A percentile compares a stretch with the other conserved stretches of the same genome.
phyloP scores from a whole-genome alignment of 2,113 vertebrate genomes.

The Chrysochloris asiatica region DNA sequence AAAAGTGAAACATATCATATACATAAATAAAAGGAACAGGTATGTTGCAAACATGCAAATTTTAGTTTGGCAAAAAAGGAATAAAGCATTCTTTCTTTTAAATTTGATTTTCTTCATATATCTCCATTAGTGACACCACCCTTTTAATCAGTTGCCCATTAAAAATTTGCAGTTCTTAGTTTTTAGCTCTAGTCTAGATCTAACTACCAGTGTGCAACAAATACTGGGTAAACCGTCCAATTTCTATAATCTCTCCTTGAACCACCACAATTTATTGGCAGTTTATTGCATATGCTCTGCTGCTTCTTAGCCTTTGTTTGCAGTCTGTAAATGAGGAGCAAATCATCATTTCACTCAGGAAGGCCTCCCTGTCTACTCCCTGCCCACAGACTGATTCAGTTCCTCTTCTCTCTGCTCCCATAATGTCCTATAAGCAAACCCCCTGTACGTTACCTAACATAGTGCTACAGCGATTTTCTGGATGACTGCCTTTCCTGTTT shows the following conservation, averaged over 20 bases:
- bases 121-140: neutral
- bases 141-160: neutral
- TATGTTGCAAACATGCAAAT: neutral
- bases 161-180: neutral
- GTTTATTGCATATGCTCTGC: fast-evolving
- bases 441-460: neutral
- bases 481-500: neutral
- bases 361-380: neutral
- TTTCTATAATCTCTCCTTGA: neutral
- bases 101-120: neutral
- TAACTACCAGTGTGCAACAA: neutral
- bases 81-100: neutral
- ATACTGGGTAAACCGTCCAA: fast-evolving
- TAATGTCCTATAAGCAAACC: neutral
- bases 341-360: neutral
- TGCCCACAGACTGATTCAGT: too few species aligned
- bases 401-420: neutral
- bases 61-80: neutral
- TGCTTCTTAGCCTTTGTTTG: neutral
- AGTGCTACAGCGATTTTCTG: neutral
- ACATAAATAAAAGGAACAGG: neutral
- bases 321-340: neutral
- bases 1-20: neutral
- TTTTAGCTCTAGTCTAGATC: neutral
- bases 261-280: neutral